Percentiles rank a stretch among this genome's conserved stretches.
These are phyloP conservation scores for Melanotaenia boesemani DNA, from an alignment of 2,797 vertebrate genomes.

Conservation along the genomic window DNA sequence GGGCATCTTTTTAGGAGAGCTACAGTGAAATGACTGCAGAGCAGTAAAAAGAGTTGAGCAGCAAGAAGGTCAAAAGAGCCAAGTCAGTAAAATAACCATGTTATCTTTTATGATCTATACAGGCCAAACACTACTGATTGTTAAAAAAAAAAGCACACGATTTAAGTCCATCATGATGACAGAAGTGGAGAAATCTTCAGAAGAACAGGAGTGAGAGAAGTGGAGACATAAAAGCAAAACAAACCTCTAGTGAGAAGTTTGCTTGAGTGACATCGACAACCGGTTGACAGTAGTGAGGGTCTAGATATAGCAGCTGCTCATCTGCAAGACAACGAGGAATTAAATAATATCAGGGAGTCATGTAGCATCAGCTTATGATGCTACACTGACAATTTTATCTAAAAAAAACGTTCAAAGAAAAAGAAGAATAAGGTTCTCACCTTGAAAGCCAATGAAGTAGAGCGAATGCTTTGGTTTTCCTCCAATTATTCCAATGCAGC, in stretches of 20 bases:
- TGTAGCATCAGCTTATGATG: too few relatives aligned
- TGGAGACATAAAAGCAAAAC: constrained; percentile 22
- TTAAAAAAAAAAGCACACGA: constrained; percentile 7
- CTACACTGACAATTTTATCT: too few relatives aligned
- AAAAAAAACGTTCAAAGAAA: neutral
- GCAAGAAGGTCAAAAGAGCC: neutral
- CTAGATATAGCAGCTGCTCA: constrained; percentile 92
- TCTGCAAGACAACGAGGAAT: constrained; percentile 77
- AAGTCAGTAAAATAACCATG: neutral
- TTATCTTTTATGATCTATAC: neutral
- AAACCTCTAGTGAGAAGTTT: constrained; percentile 89
- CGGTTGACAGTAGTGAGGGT: constrained; percentile 94
- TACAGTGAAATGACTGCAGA: constrained; percentile 91
- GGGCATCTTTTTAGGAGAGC: constrained; percentile 91
- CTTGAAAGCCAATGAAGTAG: constrained; percentile 94
- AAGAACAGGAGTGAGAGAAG: neutral
- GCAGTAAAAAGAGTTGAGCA: constrained; percentile 3
- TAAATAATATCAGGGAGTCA: neutral
- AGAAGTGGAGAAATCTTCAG: neutral
- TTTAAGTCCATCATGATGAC: neutral
- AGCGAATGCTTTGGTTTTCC: constrained; percentile 93
- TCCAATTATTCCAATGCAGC: constrained; percentile 93
- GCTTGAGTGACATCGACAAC: constrained; percentile 86
- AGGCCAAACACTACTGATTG: constrained; percentile 1
- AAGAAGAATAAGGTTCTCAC: constrained; percentile 68